These are phyloP conservation scores for Trimorus sp. DNA, from an alignment of 2,888 invertebrate genomes.

Conservation along the genomic window DNA sequence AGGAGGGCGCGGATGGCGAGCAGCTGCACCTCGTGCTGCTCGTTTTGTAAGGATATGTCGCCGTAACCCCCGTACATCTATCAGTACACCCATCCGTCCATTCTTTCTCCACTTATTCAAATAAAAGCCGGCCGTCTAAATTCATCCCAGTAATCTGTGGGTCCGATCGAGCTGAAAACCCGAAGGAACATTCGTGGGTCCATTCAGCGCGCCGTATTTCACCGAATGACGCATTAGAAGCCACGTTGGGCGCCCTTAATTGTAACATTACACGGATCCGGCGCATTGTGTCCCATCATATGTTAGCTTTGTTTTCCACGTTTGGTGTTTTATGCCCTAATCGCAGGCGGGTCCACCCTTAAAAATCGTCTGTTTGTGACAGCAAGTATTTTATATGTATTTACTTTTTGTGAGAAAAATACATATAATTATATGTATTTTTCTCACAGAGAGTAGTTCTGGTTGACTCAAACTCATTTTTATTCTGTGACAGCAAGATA, in stretches of 20 bases:
- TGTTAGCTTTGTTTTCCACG: slow-evolving; percentile 25
- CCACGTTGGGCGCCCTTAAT: slow-evolving; percentile 19
- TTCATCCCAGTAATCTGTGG: slow-evolving; percentile 41
- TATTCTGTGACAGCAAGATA: too few relatives aligned
- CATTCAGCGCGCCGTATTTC: slow-evolving; percentile 25
- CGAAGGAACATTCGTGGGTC: slow-evolving; percentile 40
- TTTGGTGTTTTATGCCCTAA: too few relatives aligned
- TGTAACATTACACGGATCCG: slow-evolving; percentile 15
- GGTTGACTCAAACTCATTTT: too few relatives aligned
- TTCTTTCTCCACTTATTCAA: slow-evolving; percentile 40
- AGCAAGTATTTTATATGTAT: too few relatives aligned
- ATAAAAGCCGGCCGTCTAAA: slow-evolving; percentile 43
- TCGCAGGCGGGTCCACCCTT: too few relatives aligned
- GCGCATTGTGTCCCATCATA: slow-evolving; percentile 12
- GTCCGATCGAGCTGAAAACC: slow-evolving; percentile 37
- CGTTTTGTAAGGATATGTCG: slow-evolving; percentile 71
- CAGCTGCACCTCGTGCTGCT: slow-evolving; percentile 77
- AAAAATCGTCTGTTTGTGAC: too few relatives aligned
- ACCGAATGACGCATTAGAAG: slow-evolving; percentile 22
- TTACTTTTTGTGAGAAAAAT: too few relatives aligned
- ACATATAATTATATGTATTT: too few relatives aligned
- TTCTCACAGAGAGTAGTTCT: too few relatives aligned
- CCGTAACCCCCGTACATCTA: slow-evolving; percentile 63
- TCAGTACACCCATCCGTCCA: slow-evolving; percentile 31
- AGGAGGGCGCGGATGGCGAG: slow-evolving; percentile 75